Evolutionary conservation across 2,888 invertebrate species (phyloP), one percentile per base, ranked within the genome.

Genomic region (Acutogordius australiensis): DNA sequence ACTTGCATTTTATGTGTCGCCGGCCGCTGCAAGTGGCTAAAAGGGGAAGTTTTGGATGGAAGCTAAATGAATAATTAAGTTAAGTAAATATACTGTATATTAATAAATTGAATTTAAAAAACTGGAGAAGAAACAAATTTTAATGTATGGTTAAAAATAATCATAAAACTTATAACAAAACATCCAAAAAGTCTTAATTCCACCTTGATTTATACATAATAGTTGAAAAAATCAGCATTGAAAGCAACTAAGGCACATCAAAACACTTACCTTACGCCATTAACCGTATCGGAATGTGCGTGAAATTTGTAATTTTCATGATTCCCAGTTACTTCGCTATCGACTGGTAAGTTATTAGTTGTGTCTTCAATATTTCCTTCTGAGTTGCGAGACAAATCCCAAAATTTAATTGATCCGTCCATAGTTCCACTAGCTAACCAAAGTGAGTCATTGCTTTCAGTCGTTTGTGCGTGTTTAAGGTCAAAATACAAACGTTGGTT

Each of bases 401-500:
- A 51, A 8, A 51, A 21, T 21, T 8, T 23, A 21, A 51, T 23
- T 13, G 8, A 4, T 21, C 51, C 51, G 26, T 51, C 23, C 51
- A 51, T 51, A 8, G 23, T 4, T 4, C 51, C 51, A 51, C 51
- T 51, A 51, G 23, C 51, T 26, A 51, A 4, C 4, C 4, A 23
- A 4, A n/a, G 51, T 13, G 4, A n/a, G 26, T 51, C 26, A n/a
- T n/a, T n/a, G n/a, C n/a, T n/a, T n/a, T n/a, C n/a, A n/a, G n/a
- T n/a, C n/a, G n/a, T n/a, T n/a, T n/a, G n/a, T n/a, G n/a, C n/a
- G n/a, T n/a, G n/a, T n/a, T n/a, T n/a, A n/a, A 51, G 8, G 23
- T 51, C 51, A 51, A 51, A 51, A 51, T 51, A 51, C 8, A 51
- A 4, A n/a, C 51, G 13, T 51, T 51, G 51, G 51, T 51, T 51